A percentile compares a stretch with the other conserved stretches of the same genome.
Conservation (phyloP, 2,888 invertebrate genomes). For the Oscheius sp. region DNA sequence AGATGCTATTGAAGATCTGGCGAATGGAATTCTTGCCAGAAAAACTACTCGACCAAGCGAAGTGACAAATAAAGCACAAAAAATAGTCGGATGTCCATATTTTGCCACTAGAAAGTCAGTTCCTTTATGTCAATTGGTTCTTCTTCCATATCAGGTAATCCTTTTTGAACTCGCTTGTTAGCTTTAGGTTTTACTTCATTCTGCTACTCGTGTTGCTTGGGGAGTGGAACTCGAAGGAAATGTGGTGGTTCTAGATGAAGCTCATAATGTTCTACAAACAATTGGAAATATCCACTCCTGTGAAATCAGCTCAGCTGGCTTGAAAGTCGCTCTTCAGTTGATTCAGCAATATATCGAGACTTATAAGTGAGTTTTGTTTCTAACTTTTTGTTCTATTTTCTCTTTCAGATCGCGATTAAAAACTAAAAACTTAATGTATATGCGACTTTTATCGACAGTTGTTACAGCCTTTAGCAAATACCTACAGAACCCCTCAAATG, state of each 20-base stretch:
- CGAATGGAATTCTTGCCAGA: slow-evolving; percentile 71
- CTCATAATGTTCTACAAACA: slow-evolving; percentile 92
- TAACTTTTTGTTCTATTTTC: neutral
- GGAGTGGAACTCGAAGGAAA: slow-evolving; percentile 80
- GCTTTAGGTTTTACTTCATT: slow-evolving; percentile 81
- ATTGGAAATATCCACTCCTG: slow-evolving; percentile 74
- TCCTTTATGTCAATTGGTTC: slow-evolving; percentile 80
- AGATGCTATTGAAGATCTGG: slow-evolving; percentile 75
- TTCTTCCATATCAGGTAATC: slow-evolving; percentile 71
- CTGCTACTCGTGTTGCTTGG: slow-evolving; percentile 80
- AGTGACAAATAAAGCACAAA: too few species aligned
- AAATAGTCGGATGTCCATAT: slow-evolving; percentile 87
- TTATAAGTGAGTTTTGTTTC: slow-evolving; percentile 34
- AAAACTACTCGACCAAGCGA: slow-evolving; percentile 60
- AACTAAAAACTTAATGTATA: slow-evolving; percentile 54
- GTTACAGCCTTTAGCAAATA: slow-evolving; percentile 35
- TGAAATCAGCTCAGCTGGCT: slow-evolving; percentile 41
- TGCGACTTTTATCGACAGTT: slow-evolving; percentile 51
- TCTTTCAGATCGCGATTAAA: slow-evolving; percentile 34
- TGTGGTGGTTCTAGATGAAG: slow-evolving; percentile 89
- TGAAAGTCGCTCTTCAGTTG: slow-evolving; percentile 44
- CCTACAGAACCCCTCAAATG: neutral
- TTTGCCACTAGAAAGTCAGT: slow-evolving; percentile 86
- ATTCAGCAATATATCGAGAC: slow-evolving; percentile 50
- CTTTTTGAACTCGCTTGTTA: neutral